Evolutionary conservation across 2,797 vertebrate genomes (phyloP).

Genomic region (Sebastes baramenuke): DNA sequence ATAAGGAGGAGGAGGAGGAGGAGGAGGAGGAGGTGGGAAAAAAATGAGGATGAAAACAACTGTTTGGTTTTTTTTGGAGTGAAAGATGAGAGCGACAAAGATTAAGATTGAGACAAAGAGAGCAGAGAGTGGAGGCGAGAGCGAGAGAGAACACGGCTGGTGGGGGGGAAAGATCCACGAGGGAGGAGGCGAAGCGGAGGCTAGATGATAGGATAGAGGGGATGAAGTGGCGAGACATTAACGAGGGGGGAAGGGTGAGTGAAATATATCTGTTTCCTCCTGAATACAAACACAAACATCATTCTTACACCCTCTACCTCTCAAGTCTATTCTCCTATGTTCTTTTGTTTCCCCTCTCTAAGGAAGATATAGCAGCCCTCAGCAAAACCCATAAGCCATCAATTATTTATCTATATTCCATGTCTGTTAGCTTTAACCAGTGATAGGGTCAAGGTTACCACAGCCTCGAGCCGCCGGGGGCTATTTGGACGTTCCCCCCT

Average conservation of each 20-base stretch:
- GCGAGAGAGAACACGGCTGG: neutral
- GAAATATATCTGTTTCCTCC: neutral
- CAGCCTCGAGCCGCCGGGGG: neutral
- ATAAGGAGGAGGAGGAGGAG: neutral
- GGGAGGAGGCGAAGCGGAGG: slow-evolving; percentile 5
- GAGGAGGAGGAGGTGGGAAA: neutral
- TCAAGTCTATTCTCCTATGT: neutral
- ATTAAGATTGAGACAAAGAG: neutral
- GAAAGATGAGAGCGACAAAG: slow-evolving; percentile 11
- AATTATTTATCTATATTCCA: slow-evolving; percentile 52
- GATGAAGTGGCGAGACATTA: neutral
- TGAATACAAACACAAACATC: neutral
- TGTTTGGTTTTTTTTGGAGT: neutral
- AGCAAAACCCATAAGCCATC: slow-evolving; percentile 25
- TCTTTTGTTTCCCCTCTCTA: neutral
- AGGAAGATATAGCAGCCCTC: slow-evolving; percentile 8
- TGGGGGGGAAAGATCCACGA: neutral
- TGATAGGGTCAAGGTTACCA: slow-evolving; percentile 25
- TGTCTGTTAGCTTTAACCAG: slow-evolving; percentile 28
- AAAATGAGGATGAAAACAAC: slow-evolving; percentile 17
- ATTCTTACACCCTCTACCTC: neutral
- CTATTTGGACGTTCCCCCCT: neutral
- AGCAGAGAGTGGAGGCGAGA: neutral
- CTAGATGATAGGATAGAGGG: neutral
- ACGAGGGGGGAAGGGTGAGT: neutral